Conservation (phyloP, 2,888 invertebrate species). For the Nephrotoma guestfalica region DNA sequence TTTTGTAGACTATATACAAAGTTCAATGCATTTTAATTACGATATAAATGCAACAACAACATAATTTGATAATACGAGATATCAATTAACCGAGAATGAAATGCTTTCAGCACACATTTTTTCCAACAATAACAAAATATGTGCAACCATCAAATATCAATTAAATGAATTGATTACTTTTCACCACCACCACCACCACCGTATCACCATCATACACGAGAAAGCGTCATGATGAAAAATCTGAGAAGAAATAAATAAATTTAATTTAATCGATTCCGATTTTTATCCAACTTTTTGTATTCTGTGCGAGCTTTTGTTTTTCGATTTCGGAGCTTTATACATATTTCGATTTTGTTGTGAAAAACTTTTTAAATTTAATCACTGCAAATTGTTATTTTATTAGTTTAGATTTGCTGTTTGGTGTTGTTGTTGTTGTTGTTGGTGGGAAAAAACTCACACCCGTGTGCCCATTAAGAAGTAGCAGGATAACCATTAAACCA, state of each 20-base stretch:
- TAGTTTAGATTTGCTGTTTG: not conserved
- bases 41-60: not conserved
- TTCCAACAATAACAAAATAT: not conserved
- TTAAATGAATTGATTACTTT: not conserved
- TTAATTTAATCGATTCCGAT: not conserved
- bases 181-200: not conserved
- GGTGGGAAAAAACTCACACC: not conserved
- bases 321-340: not conserved
- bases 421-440: not conserved
- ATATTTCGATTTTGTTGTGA: not conserved
- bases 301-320: not conserved
- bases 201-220: not conserved
- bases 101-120: not conserved
- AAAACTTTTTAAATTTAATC: not conserved
- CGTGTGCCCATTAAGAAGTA: not conserved
- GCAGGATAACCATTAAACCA: not conserved
- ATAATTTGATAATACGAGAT: not conserved
- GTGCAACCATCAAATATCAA: not conserved
- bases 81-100: not conserved
- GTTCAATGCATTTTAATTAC: not conserved
- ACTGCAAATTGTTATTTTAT: not conserved
- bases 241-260: not conserved
- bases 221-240: not conserved
- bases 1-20: not conserved
- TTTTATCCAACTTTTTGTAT: not conserved